Conservation (phyloP, 2,113 vertebrate genomes). For the Anguilla japonica region DNA sequence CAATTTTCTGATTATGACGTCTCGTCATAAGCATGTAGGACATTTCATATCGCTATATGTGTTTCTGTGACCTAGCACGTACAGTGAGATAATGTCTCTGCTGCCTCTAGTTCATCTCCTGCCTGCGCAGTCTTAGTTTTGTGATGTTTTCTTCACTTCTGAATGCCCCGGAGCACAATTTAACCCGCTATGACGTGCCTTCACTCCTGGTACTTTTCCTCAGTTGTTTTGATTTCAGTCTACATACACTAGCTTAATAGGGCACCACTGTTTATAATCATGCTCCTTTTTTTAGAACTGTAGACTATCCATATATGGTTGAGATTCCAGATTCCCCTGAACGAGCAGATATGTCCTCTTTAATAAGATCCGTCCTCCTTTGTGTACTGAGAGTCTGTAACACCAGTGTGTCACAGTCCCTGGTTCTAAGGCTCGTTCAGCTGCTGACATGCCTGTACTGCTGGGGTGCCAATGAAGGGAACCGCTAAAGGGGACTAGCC, state of each 20-base stretch:
- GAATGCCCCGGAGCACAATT: not conserved
- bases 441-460: not conserved
- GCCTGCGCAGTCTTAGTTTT: not conserved
- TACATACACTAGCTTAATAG: not conserved
- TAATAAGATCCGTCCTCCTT: not conserved
- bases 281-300: not conserved
- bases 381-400: conserved; percentile 9
- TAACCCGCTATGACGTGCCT: not conserved
- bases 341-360: not conserved
- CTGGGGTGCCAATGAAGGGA: not conserved
- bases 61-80: not conserved
- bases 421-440: not conserved
- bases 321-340: not conserved
- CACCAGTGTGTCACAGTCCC: not conserved
- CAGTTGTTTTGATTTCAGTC: conserved; percentile 2
- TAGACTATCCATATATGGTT: not conserved
- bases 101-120: not conserved
- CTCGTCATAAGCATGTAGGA: not conserved
- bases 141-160: not conserved
- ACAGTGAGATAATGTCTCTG: not conserved
- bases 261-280: conserved; percentile 3
- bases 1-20: not conserved
- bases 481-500: not conserved
- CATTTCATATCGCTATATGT: not conserved
- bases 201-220: not conserved